Evolutionary conservation across 2,888 invertebrate genomes (phyloP), one percentile per base, ranked within the genome.

Genomic region (Anoncus sp.): DNA sequence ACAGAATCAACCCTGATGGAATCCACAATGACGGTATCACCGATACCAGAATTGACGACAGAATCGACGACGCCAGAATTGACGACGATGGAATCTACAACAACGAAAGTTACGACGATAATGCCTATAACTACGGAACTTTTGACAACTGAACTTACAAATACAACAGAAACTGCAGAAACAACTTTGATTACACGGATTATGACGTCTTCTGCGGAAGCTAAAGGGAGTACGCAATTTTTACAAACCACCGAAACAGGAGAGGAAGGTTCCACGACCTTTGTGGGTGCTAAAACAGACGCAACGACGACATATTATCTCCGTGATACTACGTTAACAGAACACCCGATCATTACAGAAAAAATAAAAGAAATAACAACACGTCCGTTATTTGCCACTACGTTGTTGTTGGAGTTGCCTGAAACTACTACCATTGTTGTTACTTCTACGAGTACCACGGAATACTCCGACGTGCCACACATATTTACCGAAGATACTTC

Each of bases 171-270:
- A 10, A 75, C 72, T 16, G 73, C 76, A 18, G 67, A 55, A n/a
- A 60, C 24, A 10, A 59, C 63, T 7, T 67, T 79, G 40, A 67
- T 72, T 14, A 27, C 55, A 20, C 40, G 51, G 7, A 55, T 65
- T 5, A 45, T 24, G 10, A 72, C 80, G 40, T 5, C 2, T 9
- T 63, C 70, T 27, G 38, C 22, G 18, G 51, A 60, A 18, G 47
- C 49, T 16, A 65, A 51, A 22, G 81, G 75, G 75, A 22, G 81
- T 14, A 81, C 83, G 20, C 55, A 63, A 57, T 57, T 72, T 10
- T 73, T 79, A 53, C 85, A 87, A 3, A 78, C 82, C 18, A 88
- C 79, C 2, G 59, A 71, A 43, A 27, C 7, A 20, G 20, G 6
- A 4, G 49, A 49, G 31, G 51, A 12, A 20, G 14, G 6, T 38